Conservation (phyloP, 2,888 invertebrate species). For the Leucozona laternaria region DNA sequence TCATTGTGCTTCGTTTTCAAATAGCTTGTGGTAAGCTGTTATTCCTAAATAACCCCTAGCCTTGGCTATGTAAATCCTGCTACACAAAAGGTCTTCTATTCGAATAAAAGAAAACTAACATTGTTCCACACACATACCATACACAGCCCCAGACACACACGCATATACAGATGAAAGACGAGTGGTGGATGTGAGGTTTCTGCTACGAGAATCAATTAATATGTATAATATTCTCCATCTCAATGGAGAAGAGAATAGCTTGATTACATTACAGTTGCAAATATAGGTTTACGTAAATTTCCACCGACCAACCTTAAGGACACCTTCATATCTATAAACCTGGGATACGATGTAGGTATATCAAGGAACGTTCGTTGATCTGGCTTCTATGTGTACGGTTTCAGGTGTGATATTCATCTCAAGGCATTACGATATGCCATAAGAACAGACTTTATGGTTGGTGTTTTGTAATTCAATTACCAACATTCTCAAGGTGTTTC, state of each 20-base stretch:
- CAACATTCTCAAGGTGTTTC: conserved; percentile 23
- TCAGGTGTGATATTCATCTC: conserved; percentile 71
- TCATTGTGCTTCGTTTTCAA: conserved; percentile 14
- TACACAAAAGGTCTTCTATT: conserved; percentile 31
- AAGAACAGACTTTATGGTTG: conserved; percentile 53
- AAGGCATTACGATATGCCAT: conserved; percentile 44
- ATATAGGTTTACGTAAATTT: conserved; percentile 21
- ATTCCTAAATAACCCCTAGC: conserved; percentile 24
- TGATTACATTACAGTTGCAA: not conserved
- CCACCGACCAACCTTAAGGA: conserved; percentile 22
- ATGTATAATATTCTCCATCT: conserved; percentile 17
- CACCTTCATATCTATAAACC: conserved; percentile 8
- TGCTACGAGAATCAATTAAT: conserved; percentile 26
- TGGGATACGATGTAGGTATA: not conserved
- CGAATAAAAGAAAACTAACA: conserved; percentile 30
- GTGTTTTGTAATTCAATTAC: conserved; percentile 69
- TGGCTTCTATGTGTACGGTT: not conserved
- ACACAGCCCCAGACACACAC: not conserved
- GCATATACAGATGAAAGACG: not conserved
- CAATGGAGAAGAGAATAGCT: not conserved
- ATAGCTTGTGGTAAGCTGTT: conserved; percentile 18
- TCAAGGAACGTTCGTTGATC: conserved; percentile 25
- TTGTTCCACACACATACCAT: not conserved
- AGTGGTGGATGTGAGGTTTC: not conserved
- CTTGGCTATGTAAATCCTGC: conserved; percentile 4